Evolutionary conservation across 2,888 invertebrate genomes (phyloP).

Genomic region (Catocala sponsa): DNA sequence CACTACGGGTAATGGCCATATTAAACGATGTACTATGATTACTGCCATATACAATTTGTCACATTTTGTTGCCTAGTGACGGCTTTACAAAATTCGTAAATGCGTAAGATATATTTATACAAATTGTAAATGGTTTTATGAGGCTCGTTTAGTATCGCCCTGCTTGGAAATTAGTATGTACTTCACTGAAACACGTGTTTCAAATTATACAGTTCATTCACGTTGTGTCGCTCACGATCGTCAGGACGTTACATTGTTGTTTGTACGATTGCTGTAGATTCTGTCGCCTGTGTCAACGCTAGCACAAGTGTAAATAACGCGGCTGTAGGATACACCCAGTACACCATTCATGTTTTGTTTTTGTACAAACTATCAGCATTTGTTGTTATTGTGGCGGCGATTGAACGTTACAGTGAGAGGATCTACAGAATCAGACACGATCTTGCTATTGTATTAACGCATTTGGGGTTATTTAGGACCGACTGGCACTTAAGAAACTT

Average conservation of each 20-base stretch:
- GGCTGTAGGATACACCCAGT: constrained; percentile 49
- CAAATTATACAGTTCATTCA: constrained; percentile 5
- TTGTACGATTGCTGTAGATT: constrained; percentile 68
- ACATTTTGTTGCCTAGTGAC: too few relatives aligned
- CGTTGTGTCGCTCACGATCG: constrained; percentile 21
- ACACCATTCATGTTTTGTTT: constrained; percentile 38
- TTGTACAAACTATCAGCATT: constrained; percentile 25
- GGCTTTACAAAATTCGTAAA: too few relatives aligned
- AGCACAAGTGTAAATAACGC: constrained; percentile 61
- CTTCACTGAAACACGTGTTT: constrained; percentile 26
- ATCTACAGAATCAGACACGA: constrained; percentile 59
- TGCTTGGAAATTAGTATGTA: constrained; percentile 27
- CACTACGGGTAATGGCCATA: constrained; percentile 42
- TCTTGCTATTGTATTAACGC: constrained; percentile 30
- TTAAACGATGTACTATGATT: constrained; percentile 17
- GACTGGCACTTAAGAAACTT: neutral
- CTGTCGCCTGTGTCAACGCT: constrained; percentile 66
- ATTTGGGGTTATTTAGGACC: constrained; percentile 19
- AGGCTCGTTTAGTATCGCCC: constrained; percentile 26
- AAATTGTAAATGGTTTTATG: constrained; percentile 7
- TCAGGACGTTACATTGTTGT: constrained; percentile 15
- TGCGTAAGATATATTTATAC: too few relatives aligned
- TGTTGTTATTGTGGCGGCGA: constrained; percentile 15
- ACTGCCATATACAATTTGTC: constrained; percentile 10
- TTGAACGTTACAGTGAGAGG: constrained; percentile 59